Conservation (phyloP, 2,113 vertebrate species). For the Bufo bufo region DNA sequence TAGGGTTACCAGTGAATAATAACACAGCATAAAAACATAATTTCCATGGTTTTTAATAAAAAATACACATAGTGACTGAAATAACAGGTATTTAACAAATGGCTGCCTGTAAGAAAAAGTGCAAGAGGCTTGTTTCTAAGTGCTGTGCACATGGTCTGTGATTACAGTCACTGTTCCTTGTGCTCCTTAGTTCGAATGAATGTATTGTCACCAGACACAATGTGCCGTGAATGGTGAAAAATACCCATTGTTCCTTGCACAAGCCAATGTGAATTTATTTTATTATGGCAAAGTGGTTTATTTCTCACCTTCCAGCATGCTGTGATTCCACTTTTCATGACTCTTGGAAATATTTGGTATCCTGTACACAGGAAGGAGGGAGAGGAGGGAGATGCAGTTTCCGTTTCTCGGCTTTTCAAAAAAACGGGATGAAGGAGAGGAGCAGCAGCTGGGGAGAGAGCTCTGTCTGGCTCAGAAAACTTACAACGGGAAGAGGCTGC, state of each 20-base stretch:
- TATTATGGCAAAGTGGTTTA: neutral
- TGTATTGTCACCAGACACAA: neutral
- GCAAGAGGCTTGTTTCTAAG: neutral
- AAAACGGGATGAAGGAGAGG: neutral
- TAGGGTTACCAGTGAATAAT: neutral
- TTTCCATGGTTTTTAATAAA: neutral
- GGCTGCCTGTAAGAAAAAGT: neutral
- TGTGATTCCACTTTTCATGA: neutral
- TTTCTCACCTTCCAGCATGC: neutral
- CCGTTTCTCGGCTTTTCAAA: neutral
- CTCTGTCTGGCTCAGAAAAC: neutral
- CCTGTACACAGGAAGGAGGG: neutral
- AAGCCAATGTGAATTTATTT: neutral
- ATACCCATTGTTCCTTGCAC: neutral
- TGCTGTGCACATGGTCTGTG: neutral
- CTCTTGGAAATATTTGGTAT: neutral
- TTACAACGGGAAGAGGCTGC: neutral
- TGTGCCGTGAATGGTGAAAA: neutral
- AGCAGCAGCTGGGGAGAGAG: neutral
- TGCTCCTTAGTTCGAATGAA: neutral
- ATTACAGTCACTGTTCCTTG: neutral
- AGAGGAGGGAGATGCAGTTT: neutral
- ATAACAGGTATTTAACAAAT: neutral
- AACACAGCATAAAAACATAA: neutral
- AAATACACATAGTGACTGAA: neutral